Conservation (phyloP, 2,888 invertebrate genomes). For the Plutella xylostella region DNA sequence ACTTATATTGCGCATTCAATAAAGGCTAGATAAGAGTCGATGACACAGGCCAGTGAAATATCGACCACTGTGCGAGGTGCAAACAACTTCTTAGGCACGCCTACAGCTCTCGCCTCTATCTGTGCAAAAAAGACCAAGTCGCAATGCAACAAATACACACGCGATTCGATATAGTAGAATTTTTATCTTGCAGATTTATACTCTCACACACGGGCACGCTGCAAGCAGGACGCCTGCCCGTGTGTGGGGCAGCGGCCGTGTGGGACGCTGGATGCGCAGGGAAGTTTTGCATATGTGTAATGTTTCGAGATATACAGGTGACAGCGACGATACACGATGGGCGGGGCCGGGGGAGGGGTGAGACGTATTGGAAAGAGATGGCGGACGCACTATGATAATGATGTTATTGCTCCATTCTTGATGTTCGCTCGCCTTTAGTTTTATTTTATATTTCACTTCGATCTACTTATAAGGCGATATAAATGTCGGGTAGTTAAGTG, state of each 20-base stretch:
- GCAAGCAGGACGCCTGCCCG: slow-evolving; percentile 18
- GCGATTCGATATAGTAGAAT: slow-evolving; percentile 55
- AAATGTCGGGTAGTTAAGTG: slow-evolving; percentile 49
- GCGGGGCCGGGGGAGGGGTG: slow-evolving; percentile 61
- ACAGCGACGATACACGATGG: slow-evolving; percentile 63
- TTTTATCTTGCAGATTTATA: slow-evolving; percentile 69
- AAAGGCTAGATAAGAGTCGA: slow-evolving; percentile 24
- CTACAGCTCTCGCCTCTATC: slow-evolving; percentile 48
- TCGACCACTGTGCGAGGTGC: slow-evolving; percentile 65
- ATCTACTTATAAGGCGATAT: slow-evolving; percentile 69
- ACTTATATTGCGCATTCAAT: background rate
- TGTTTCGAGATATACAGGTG: slow-evolving; percentile 70
- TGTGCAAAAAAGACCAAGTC: slow-evolving; percentile 39
- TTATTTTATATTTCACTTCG: slow-evolving; percentile 57
- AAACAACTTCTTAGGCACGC: slow-evolving; percentile 65
- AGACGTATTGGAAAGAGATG: slow-evolving; percentile 68
- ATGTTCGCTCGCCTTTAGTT: slow-evolving; percentile 64
- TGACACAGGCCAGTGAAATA: slow-evolving; percentile 53
- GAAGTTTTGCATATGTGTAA: slow-evolving; percentile 71
- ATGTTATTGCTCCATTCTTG: slow-evolving; percentile 67
- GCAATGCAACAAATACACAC: slow-evolving; percentile 31
- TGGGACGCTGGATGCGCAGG: slow-evolving; percentile 44
- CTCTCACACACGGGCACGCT: slow-evolving; percentile 14
- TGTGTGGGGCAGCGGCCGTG: slow-evolving; percentile 26
- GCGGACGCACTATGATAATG: slow-evolving; percentile 68